Base-by-base conservation (phyloP, 1,140 invertebrate genomes). In the Diabrotica undecimpunctata region DNA sequence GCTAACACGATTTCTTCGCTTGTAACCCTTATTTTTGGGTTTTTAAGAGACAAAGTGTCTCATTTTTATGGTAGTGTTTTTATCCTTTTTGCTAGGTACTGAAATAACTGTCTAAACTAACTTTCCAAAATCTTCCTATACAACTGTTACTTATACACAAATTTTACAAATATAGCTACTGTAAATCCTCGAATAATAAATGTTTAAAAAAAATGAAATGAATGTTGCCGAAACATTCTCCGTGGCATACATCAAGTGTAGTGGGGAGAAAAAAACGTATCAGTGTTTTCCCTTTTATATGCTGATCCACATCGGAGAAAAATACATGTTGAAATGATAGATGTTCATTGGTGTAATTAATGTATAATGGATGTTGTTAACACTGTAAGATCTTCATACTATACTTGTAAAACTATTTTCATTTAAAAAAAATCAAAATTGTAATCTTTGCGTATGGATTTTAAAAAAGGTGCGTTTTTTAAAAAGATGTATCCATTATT, bases 371-470 rank as follows among this genome's bases (percentile, higher is more conserved):
- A 25, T 25, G 25, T 25, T 25, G 25, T 25, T 25, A 46, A 46
- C 41, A 46, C 41, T 46, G 41, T 46, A 46, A 46, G n/a, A 46
- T 46, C 41, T 46, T 46, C 41, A 46, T 10, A 46, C 41, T 46
- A 46, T 46, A 46, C 41, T 46, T 46, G 41, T 46, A 46, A 46
- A 46, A 8, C 8, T 46, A 6, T 46, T 46, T 8, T 46, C 25
- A 25, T 25, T 25, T 25, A 2, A 25, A 25, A 25, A 25, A 25
- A 25, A 25, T 25, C 25, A 25, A 25, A 25, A 25, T 25, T 25
- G 4, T 25, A 25, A 25, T 25, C 1, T 25, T 25, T 25, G 25
- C 25, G 4, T 25, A 4, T 25, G 25, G 25, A 25, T 25, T 25
- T 25, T 25, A 25, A 25, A 25, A 25, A 25, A 25, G 1, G 1